phyloP scores from a whole-genome alignment of 2,113 vertebrate species.

The Pangasianodon gigas region DNA sequence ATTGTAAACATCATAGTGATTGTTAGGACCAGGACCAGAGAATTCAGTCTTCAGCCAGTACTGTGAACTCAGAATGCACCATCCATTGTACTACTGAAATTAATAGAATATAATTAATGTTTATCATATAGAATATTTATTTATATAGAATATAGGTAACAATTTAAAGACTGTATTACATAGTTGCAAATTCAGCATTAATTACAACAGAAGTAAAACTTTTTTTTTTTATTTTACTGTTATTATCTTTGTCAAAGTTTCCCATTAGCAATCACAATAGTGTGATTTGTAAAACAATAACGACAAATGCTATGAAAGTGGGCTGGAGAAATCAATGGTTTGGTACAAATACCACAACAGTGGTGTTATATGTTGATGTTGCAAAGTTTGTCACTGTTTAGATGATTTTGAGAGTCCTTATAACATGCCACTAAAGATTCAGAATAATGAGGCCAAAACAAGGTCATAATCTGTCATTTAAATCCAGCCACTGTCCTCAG shows the following conservation, averaged over 20 bases:
- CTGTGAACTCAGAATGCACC: neutral
- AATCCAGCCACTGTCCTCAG: constrained; percentile 30
- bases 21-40: neutral
- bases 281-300: constrained; percentile 8
- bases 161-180: neutral
- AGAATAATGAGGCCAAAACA: constrained; percentile 34
- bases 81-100: neutral
- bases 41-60: neutral
- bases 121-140: neutral
- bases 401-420: constrained; percentile 28
- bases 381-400: neutral
- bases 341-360: constrained; percentile 15
- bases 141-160: neutral
- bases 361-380: neutral
- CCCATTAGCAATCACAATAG: neutral
- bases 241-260: neutral
- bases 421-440: constrained; percentile 12
- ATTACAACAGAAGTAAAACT: neutral
- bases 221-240: neutral
- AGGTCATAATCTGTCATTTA: constrained; percentile 44
- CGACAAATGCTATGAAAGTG: constrained; percentile 16
- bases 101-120: neutral
- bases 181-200: constrained; percentile 1
- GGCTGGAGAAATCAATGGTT: neutral
- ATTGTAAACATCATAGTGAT: neutral